Conservation (phyloP, 2,888 invertebrate genomes). For the Agonum fuliginosum region DNA sequence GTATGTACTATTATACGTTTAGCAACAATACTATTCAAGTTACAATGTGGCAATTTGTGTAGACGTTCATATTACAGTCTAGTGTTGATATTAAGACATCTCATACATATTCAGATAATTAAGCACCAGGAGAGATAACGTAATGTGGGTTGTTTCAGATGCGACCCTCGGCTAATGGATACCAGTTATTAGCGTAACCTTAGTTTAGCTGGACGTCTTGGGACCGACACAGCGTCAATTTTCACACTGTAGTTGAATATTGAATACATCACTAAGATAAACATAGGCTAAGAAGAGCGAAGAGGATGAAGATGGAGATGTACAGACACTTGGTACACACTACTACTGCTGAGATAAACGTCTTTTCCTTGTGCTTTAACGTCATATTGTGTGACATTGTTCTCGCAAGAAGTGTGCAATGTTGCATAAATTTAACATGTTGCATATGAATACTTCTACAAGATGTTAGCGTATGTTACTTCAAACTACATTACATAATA, state of each 20-base stretch:
- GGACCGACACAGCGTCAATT: slow-evolving; percentile 36
- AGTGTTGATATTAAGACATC: slow-evolving; percentile 48
- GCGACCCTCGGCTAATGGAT: slow-evolving; percentile 49
- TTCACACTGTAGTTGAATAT: slow-evolving; percentile 43
- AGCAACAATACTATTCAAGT: slow-evolving; percentile 6
- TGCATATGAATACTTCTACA: slow-evolving; percentile 19
- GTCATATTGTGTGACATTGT: neutral
- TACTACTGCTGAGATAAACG: neutral
- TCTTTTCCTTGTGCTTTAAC: too few species aligned
- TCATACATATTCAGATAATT: slow-evolving; percentile 54
- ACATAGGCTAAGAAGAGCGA: too few species aligned
- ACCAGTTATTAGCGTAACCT: slow-evolving; percentile 50
- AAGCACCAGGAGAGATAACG: slow-evolving; percentile 42
- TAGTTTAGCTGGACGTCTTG: slow-evolving; percentile 45
- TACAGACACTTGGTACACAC: neutral
- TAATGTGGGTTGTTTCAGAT: slow-evolving; percentile 38
- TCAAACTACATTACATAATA: too few species aligned
- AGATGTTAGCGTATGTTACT: too few species aligned
- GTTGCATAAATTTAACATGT: slow-evolving; percentile 11
- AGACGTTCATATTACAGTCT: slow-evolving; percentile 30
- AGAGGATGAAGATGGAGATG: too few species aligned
- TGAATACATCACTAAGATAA: slow-evolving; percentile 34
- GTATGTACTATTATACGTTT: neutral
- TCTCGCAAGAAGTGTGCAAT: neutral
- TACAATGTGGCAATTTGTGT: slow-evolving; percentile 37